A percentile compares a stretch with the other conserved stretches of the same genome.
Evolutionary conservation across 37 sponge, comb jelly and placozoan species (phyloP).

Genomic region (Bolinopsis microptera): DNA sequence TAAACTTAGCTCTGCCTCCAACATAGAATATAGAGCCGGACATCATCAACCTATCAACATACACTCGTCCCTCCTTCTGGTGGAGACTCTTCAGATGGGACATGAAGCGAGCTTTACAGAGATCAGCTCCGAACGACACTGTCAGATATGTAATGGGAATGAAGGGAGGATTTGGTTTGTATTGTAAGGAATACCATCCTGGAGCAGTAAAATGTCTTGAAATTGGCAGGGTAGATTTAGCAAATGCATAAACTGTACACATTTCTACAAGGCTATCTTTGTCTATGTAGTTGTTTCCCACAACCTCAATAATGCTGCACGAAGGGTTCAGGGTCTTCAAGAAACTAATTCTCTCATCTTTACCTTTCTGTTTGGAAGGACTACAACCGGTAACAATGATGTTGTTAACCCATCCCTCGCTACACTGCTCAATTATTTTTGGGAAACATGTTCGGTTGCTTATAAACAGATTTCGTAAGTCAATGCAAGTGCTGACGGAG

Average conservation of each 20-base stretch:
- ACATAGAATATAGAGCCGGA: constrained; percentile 46
- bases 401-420: constrained; percentile 45
- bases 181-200: constrained; percentile 9
- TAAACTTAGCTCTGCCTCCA: constrained; percentile 50
- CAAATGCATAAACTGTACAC: constrained; percentile 1
- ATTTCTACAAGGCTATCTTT: constrained; percentile 28
- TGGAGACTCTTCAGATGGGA: constrained; percentile 50
- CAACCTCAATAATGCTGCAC: constrained; percentile 45
- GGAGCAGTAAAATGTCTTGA: constrained; percentile 13
- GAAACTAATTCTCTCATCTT: constrained; percentile 5
- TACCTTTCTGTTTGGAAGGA: not conserved
- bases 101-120: constrained; percentile 64
- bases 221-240: not conserved
- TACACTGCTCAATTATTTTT: constrained; percentile 11
- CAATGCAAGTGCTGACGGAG: constrained; percentile 13
- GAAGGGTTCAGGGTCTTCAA: not conserved
- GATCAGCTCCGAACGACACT: not conserved
- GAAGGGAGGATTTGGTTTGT: constrained; percentile 23
- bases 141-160: not conserved
- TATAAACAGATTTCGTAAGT: constrained; percentile 21
- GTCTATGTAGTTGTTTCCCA: constrained; percentile 30
- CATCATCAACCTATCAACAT: constrained; percentile 14
- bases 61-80: constrained; percentile 54
- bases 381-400: constrained; percentile 38
- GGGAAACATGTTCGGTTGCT: constrained; percentile 43